Base-by-base conservation (phyloP, 2,113 vertebrate genomes). In the Alligator sinensis region DNA sequence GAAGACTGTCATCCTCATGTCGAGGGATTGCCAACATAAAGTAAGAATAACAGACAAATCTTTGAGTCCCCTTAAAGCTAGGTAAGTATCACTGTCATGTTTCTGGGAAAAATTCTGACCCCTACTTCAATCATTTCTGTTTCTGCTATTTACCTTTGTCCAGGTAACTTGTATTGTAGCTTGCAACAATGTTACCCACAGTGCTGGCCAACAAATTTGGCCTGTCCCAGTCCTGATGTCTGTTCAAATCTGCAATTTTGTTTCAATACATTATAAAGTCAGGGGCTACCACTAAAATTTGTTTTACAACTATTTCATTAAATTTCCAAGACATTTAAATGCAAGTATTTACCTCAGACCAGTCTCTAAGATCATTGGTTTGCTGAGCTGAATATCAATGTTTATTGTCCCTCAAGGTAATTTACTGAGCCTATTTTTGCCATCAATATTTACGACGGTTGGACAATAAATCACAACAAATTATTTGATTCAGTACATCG, bases 361-460 rank as follows among this genome's bases (percentile, higher is more conserved):
- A 78, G 9, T 59, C 9, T 64, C 2, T 70, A 82, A 34, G 3
- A 84, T n/a, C 2, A 28, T 19, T 14, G 3, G 2, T 30, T 75
- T 89, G 76, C 5, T 25, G 19, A 61, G 60, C 3, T 68, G 55
- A 76, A 1, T 30, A 62, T 61, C 6, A 72, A 70, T 74, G 4
- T 85, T 91, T 72, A 66, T 64, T 89, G 63, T 24, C 55, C 63
- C 90, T 92, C 84, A 62, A 66, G 27, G 34, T 87, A 89, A 85
- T 91, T 80, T 11, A 68, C 70, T 87, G 86, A 77, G 76, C 90
- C 88, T 87, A 5, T 93, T 88, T 94, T 80, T 16, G 58, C 3
- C 4, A 70, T 95, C 72, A 85, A 75, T 93, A 87, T 92, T 93
- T 94, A 15, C 77, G 85, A 86, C 84, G 55, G 61, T 92, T 82